Percentiles rank a stretch among this genome's conserved stretches.
Conservation (phyloP, 2,113 vertebrate genomes). For the Hepsetus odoe region DNA sequence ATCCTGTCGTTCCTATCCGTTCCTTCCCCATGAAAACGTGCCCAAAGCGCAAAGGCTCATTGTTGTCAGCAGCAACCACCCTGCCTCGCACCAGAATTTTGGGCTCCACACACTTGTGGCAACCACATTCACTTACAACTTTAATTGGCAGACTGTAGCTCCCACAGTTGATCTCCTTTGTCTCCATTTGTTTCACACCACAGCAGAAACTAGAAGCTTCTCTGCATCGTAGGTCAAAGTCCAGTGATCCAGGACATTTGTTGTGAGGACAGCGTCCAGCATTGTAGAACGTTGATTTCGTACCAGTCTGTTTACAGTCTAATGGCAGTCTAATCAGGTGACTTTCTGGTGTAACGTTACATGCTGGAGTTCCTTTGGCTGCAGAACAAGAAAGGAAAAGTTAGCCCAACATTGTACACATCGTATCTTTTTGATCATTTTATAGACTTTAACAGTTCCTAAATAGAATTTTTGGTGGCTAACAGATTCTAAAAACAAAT, state of each 20-base stretch:
- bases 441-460: neutral
- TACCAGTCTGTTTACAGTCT: conserved; percentile 78
- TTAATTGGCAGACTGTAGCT: conserved; percentile 82
- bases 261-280: conserved; percentile 83
- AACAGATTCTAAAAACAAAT: neutral
- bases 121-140: conserved; percentile 84
- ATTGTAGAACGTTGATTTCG: conserved; percentile 81
- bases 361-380: conserved; percentile 81
- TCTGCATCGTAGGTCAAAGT: conserved; percentile 77
- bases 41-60: conserved; percentile 90
- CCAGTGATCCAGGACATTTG: conserved; percentile 74
- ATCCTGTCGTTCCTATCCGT: conserved; percentile 86
- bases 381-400: conserved; percentile 55
- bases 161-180: conserved; percentile 77
- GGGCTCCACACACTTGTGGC: conserved; percentile 82
- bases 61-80: conserved; percentile 82
- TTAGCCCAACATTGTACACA: neutral
- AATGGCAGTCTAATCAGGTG: conserved; percentile 86
- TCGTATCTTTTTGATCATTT: neutral
- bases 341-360: conserved; percentile 76
- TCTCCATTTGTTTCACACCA: conserved; percentile 80
- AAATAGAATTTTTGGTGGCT: neutral
- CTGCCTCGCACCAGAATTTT: conserved; percentile 84
- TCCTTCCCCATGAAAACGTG: conserved; percentile 84
- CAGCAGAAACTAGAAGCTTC: conserved; percentile 78